Evolutionary conservation across 1,140 invertebrate species (phyloP).

Genomic region (Dendrolimus punctatus): DNA sequence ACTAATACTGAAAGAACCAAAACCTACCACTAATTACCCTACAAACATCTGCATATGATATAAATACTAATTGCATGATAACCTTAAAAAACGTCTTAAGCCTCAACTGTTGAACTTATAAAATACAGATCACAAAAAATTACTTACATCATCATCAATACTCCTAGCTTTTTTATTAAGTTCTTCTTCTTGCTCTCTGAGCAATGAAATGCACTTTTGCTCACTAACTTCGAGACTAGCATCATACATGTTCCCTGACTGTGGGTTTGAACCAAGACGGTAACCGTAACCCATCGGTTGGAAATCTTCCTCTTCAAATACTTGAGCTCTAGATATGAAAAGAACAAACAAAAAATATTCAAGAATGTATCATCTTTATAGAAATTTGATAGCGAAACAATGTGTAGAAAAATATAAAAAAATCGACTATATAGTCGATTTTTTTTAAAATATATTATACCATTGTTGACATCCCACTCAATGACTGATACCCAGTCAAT

Average conservation of each 20-base stretch:
- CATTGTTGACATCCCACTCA: no score
- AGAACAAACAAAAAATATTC: slow-evolving; percentile 2
- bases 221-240: slow-evolving; percentile 84
- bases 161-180: slow-evolving; percentile 82
- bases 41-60: no score
- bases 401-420: slow-evolving; percentile 2
- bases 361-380: background rate
- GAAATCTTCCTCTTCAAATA: slow-evolving; percentile 97
- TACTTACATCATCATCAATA: slow-evolving; percentile 65
- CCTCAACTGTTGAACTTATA: no score
- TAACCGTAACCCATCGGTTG: slow-evolving; percentile 95
- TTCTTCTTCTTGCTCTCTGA: slow-evolving; percentile 95
- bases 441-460: no score
- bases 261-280: slow-evolving; percentile 78
- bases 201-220: slow-evolving; percentile 83
- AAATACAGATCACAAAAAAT: background rate
- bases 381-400: background rate
- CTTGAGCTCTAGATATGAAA: slow-evolving; percentile 76
- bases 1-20: no score
- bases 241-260: slow-evolving; percentile 53
- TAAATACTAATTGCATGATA: no score
- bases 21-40: no score
- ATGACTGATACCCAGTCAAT: no score
- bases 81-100: no score
- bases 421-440: no score